Base-by-base conservation (phyloP, 2,113 vertebrate species). In the Sphaerodactylus townsendi region DNA sequence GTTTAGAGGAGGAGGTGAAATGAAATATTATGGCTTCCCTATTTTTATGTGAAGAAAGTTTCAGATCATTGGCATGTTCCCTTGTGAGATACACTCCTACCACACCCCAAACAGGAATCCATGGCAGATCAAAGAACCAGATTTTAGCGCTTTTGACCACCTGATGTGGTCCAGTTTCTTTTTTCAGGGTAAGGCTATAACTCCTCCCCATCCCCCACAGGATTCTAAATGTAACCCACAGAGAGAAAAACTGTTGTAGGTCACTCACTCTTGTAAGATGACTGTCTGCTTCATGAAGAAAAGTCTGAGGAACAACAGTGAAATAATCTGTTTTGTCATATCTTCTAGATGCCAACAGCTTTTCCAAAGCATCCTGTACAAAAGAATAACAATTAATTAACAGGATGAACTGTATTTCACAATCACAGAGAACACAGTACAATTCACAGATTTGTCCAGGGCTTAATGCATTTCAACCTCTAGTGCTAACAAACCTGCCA, bases 281-380 rank as follows among this genome's bases (percentile, higher is more conserved):
- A 7, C 95, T 82, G 78, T 89, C 39, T 79, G 90, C 76, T 85
- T 96, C 92, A 3, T 93, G 94, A 11, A 97, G 79, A 85, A 97
- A 94, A 35, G 98, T 96, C 92, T 98, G 98, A 90, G 97, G 93
- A 39, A 98, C 86, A 1, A 97, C 97, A 0, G 97, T 92, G 87
- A 99, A 99, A 89, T 97, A 96, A 17, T 95, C 81, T 9, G 91
- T 92, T 5, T 93, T 90, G 44, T 97, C 96, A 77, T 98, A 98
- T 8, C 85, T 94, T 33, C 94, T 94, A 19, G 97, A 95, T 59
- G 96, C 92, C 72, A 99, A 88, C 1, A 99, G 91, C 28, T 94
- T 90, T 82, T 93, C 94, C 94, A 96, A 97, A 46, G 87, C 88
- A 66, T 84, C 89, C 98, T 99, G 87, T 78, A 78, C 21, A 56